These are phyloP conservation scores for Chondrilla cf. caribensis DNA, from an alignment of 37 sponge, comb jelly and placozoan species.

Conservation along the genomic window DNA sequence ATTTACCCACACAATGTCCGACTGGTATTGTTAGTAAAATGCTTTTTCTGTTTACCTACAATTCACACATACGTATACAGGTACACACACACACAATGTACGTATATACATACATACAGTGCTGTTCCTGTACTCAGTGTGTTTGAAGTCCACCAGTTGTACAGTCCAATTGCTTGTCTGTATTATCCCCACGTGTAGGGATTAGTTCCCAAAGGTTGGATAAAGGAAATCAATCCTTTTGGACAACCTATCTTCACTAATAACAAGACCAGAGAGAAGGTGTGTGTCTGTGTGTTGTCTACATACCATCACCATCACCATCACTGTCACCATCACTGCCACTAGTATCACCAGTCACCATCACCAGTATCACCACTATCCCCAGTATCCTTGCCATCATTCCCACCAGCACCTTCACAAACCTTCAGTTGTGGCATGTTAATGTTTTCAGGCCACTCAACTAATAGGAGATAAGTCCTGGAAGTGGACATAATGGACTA, in stretches of 20 bases:
- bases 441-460: too few relatives aligned
- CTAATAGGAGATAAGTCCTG: too few relatives aligned
- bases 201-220: constrained; percentile 63
- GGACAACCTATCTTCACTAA: constrained; percentile 65
- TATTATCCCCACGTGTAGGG: constrained; percentile 13
- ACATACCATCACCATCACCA: too few relatives aligned
- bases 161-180: neutral
- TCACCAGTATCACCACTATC: neutral
- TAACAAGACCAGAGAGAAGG: constrained; percentile 49
- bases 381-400: too few relatives aligned
- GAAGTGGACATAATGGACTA: too few relatives aligned
- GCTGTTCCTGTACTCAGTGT: neutral
- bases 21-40: too few relatives aligned
- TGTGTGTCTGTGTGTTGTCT: neutral
- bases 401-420: too few relatives aligned
- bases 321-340: neutral
- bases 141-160: neutral
- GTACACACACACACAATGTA: too few relatives aligned
- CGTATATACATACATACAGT: neutral
- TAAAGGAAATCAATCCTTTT: constrained; percentile 59
- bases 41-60: too few relatives aligned
- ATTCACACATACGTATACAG: neutral
- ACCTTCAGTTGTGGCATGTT: too few relatives aligned
- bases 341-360: neutral
- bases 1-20: too few relatives aligned